Conservation (phyloP, 2,888 invertebrate genomes). For the Hypolimnas misippus region DNA sequence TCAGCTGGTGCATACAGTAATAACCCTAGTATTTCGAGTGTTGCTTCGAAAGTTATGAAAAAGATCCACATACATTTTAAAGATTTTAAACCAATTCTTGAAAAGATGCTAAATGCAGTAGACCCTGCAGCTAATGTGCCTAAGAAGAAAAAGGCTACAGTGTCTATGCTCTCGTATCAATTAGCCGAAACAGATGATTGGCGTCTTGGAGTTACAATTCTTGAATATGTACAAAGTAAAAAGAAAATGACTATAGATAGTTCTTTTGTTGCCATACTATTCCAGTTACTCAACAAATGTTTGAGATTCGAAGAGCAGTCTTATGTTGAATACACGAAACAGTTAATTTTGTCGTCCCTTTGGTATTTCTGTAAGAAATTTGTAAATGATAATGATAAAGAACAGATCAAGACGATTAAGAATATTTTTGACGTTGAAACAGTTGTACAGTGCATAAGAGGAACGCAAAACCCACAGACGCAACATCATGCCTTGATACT, state of each 20-base stretch:
- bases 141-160: constrained; percentile 71
- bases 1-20: constrained; percentile 83
- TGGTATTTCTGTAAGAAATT: constrained; percentile 88
- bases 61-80: constrained; percentile 86
- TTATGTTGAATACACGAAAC: constrained; percentile 94
- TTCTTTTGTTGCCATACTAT: constrained; percentile 88
- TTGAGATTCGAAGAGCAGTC: constrained; percentile 92
- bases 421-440: constrained; percentile 88
- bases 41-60: constrained; percentile 86
- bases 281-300: constrained; percentile 91
- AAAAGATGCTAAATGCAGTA: constrained; percentile 82
- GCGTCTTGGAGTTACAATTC: constrained; percentile 90
- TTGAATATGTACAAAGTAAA: constrained; percentile 94
- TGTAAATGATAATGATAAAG: constrained; percentile 66
- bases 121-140: constrained; percentile 65
- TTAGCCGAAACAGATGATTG: constrained; percentile 87
- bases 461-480: constrained; percentile 96
- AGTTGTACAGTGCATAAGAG: constrained; percentile 94
- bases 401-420: constrained; percentile 73
- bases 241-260: constrained; percentile 89
- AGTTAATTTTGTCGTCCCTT: constrained; percentile 91
- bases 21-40: constrained; percentile 84
- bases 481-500: constrained; percentile 96
- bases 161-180: constrained; percentile 82
- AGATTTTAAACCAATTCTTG: constrained; percentile 84